Percentiles rank a stretch among this genome's conserved stretches.
Evolutionary conservation across 2,113 vertebrate genomes (phyloP).

Genomic region (Phrynocephalus versicolor): DNA sequence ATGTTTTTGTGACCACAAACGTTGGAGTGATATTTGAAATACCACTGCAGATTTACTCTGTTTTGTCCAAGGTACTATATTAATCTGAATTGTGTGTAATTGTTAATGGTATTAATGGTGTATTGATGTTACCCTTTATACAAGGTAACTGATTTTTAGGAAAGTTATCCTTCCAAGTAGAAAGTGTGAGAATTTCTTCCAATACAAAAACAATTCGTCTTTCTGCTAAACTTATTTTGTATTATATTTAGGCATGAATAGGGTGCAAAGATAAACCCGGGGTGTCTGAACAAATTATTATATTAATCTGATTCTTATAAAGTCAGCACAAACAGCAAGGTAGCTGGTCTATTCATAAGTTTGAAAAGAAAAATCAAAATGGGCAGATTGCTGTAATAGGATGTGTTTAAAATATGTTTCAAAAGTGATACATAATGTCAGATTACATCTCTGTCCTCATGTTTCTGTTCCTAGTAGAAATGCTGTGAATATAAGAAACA

Average conservation of each 20-base stretch:
- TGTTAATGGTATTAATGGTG: neutral
- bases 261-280: neutral
- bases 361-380: too few species aligned
- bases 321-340: neutral
- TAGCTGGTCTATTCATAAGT: too few species aligned
- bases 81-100: neutral
- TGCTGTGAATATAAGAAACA: neutral
- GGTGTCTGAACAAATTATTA: neutral
- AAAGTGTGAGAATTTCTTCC: conserved; percentile 4
- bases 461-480: neutral
- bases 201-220: neutral
- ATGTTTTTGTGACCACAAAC: conserved; percentile 84
- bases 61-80: conserved; percentile 73
- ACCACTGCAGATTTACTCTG: conserved; percentile 82
- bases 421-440: too few species aligned
- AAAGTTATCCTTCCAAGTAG: neutral
- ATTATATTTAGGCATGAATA: neutral
- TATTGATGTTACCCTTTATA: neutral
- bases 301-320: neutral
- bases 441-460: neutral
- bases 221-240: neutral
- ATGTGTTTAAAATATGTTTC: too few species aligned
- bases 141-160: neutral
- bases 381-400: too few species aligned
- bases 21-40: conserved; percentile 83